Evolutionary conservation across 2,797 vertebrate species (phyloP), one percentile per base, ranked within the genome.

Genomic region (Enteromius radiatus): DNA sequence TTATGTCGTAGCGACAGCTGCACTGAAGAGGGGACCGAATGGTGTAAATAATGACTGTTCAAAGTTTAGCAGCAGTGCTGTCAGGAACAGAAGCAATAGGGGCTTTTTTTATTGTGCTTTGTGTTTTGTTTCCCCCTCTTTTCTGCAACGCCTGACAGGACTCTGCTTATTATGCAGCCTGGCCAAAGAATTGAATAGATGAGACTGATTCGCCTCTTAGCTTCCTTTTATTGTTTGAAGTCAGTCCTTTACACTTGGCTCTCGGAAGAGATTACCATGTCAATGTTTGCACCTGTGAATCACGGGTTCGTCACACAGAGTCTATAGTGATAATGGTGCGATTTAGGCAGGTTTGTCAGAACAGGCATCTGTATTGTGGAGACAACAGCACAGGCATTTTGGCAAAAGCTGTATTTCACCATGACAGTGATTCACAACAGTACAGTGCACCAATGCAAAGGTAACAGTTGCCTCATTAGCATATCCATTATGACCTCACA

Each of bases 81-180:
- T 90, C 59, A 82, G 87, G 88, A 88, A 91, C 83, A 82, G 41
- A 79, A 86, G 90, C 78, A 90, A 88, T 74, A 59, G 88, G 76
- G 81, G 81, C 88, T 93, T 93, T 93, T 91, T 93, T 92, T 89
- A 89, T 89, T 85, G 63, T 84, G 89, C 91, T 92, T 90, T 91
- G 88, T 88, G 86, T 88, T 84, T 83, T 88, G 89, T 90, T 91
- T 2, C 8, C 91, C 54, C 31, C 33, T 80, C 11, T 41, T 33
- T 61, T 81, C 28, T 49, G 90, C 91, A 75, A 83, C 83, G 84
- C 80, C 86, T 89, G 91, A 92, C 91, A 90, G 87, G 87, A 65
- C 85, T 89, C 86, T 87, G 68, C 83, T 91, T 86, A 86, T 88
- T 80, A 76, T 86, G 87, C 88, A 85, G 89, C 85, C 81, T 87